Conservation (phyloP, 2,113 vertebrate species). For the Psilopsiagon aymara region DNA sequence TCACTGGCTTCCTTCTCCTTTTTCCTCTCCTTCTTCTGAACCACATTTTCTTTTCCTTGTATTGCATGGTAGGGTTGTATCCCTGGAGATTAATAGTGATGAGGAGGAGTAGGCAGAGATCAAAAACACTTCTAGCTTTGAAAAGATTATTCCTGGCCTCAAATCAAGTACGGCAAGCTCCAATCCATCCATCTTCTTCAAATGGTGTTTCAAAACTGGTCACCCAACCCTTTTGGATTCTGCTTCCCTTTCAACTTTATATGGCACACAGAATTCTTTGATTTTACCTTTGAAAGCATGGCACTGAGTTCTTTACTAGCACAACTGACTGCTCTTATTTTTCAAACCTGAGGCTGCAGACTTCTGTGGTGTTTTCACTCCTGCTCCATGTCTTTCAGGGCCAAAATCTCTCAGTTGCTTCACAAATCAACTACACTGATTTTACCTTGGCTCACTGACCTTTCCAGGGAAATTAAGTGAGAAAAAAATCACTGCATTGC, state of each 20-base stretch:
- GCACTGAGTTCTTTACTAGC: constrained; percentile 73
- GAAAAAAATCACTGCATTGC: not conserved
- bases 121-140: constrained; percentile 78
- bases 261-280: constrained; percentile 79
- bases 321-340: constrained; percentile 48
- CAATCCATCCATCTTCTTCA: constrained; percentile 80
- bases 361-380: constrained; percentile 27
- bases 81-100: constrained; percentile 77
- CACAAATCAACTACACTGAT: not conserved
- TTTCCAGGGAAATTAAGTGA: not conserved
- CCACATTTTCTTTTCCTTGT: constrained; percentile 67
- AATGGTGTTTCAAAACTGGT: constrained; percentile 76
- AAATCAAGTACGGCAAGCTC: constrained; percentile 76
- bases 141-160: constrained; percentile 83
- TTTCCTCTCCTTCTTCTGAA: constrained; percentile 66
- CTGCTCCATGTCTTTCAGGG: not conserved
- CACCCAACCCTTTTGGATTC: constrained; percentile 73
- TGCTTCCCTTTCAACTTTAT: constrained; percentile 74
- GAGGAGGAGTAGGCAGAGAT: constrained; percentile 76
- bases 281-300: constrained; percentile 78
- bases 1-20: constrained; percentile 69
- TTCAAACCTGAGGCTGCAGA: constrained; percentile 12
- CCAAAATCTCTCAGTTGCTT: constrained; percentile 4
- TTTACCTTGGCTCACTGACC: not conserved
- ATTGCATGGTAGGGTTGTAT: constrained; percentile 66